A percentile compares a stretch with the other conserved stretches of the same genome.
phyloP scores from a whole-genome alignment of 1,140 invertebrate species.

The Cydia splendana region DNA sequence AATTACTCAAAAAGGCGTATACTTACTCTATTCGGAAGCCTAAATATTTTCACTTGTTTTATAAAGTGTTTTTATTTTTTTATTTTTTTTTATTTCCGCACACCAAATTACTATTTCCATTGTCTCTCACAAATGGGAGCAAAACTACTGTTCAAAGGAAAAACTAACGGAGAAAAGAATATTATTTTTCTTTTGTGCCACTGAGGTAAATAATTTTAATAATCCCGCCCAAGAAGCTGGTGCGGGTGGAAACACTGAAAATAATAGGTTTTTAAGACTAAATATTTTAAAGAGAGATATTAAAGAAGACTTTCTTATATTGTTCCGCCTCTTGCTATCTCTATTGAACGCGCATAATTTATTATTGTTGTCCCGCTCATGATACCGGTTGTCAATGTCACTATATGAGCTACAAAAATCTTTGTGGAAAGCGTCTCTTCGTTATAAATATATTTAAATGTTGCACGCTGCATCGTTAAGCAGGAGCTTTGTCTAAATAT shows the following conservation, averaged over 20 bases:
- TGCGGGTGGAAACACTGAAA: not conserved
- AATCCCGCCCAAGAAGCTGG: not conserved
- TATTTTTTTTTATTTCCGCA: not conserved
- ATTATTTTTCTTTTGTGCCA: constrained; percentile 5
- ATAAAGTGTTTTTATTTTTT: not conserved
- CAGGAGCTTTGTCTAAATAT: too few species aligned
- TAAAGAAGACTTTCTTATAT: too few species aligned
- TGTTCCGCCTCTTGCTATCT: too few species aligned
- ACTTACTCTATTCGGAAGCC: not conserved
- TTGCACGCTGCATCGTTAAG: too few species aligned
- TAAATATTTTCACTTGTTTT: not conserved
- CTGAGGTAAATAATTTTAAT: constrained; percentile 27
- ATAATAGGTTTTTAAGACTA: not conserved
- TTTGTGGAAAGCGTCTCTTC: too few species aligned
- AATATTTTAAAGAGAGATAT: not conserved
- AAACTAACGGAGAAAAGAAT: not conserved
- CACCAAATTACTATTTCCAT: not conserved
- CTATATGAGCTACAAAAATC: too few species aligned
- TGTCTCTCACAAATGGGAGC: not conserved
- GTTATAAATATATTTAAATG: too few species aligned
- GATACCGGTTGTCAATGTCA: too few species aligned
- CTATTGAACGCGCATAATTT: too few species aligned
- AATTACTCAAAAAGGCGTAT: too few species aligned
- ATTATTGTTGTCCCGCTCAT: too few species aligned
- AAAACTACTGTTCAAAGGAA: constrained; percentile 15